These are phyloP conservation scores for Papilio protenor DNA, from an alignment of 2,888 invertebrate genomes.

Conservation along the genomic window DNA sequence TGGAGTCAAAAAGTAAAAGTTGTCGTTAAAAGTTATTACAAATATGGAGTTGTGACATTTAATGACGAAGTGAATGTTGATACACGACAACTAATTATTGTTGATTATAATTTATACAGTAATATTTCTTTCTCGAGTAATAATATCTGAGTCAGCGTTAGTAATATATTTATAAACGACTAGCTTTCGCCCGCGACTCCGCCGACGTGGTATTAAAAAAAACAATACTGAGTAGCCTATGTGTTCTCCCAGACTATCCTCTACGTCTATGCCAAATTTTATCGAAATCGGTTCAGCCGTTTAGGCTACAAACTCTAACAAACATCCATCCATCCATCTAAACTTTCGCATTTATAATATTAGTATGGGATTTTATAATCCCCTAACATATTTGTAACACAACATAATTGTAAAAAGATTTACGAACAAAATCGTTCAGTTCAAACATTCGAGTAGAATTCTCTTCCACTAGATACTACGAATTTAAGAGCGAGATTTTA, in stretches of 20 bases:
- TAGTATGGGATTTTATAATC: neutral
- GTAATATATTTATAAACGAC: neutral
- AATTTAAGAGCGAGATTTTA: no score
- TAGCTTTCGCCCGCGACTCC: no score
- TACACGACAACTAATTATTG: constrained; percentile 2
- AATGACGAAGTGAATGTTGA: constrained; percentile 28
- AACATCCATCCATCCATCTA: no score
- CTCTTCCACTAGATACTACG: no score
- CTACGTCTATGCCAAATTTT: no score
- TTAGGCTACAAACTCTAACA: no score
- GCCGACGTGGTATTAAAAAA: no score
- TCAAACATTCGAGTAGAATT: no score
- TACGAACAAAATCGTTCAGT: neutral
- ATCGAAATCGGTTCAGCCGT: no score
- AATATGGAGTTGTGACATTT: constrained; percentile 29
- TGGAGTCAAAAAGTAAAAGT: constrained; percentile 28
- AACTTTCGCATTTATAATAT: no score
- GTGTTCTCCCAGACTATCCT: no score
- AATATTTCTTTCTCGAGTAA: neutral
- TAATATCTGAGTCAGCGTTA: neutral
- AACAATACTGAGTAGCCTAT: no score
- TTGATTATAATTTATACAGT: neutral
- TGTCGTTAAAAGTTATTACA: neutral
- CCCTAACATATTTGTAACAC: neutral
- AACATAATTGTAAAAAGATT: neutral